Evolutionary conservation across 2,113 vertebrate species (phyloP), one percentile per base, ranked within the genome.

Genomic region (Lepisosteus oculatus): DNA sequence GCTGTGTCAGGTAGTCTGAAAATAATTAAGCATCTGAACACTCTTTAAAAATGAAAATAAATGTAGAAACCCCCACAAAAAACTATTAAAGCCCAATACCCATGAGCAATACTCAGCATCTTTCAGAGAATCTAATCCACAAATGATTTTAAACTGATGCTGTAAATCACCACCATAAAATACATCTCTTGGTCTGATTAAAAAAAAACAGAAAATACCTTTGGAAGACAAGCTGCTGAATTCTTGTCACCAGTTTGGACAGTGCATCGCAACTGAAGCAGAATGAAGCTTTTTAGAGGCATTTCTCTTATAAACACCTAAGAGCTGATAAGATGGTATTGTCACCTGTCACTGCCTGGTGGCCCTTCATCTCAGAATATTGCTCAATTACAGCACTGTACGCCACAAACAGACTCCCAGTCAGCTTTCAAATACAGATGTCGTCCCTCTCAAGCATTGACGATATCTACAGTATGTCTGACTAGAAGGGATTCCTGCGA

Each of bases 341-440:
- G 84, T 90, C 88, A 89, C 82, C 83, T 85, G 89, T 81, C 88
- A 83, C 72, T 9, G 41, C 79, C 86, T 76, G 82, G 80, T 90
- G 87, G 76, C 77, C 51, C 68, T 65, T 71, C 69, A 66, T 13
- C 13, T 66, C 13, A 41, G 13, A 51, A 12, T 11, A 66, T 55
- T 43, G 14, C 17, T 51, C 1, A 74, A 72, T 66, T 66, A 45
- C 13, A 66, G n/a, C 41, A n/a, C 13, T 17, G 14, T 54, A 54
- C 8, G 65, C 9, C 17, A 41, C 55, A 68, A 42, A 43, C 51
- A 68, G 41, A 68, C 57, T 59, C 9, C 57, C 12, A 59, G 47
- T 51, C 47, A 51, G 9, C 47, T 6, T 51, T 51, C 47, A 51
- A 5, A 51, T 51, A n/a, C 57, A 59, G 57, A 59, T 59, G 57